A percentile compares a stretch with the other conserved stretches of the same genome.
Evolutionary conservation across 2,888 invertebrate genomes (phyloP).

Genomic region (Nezara viridula): DNA sequence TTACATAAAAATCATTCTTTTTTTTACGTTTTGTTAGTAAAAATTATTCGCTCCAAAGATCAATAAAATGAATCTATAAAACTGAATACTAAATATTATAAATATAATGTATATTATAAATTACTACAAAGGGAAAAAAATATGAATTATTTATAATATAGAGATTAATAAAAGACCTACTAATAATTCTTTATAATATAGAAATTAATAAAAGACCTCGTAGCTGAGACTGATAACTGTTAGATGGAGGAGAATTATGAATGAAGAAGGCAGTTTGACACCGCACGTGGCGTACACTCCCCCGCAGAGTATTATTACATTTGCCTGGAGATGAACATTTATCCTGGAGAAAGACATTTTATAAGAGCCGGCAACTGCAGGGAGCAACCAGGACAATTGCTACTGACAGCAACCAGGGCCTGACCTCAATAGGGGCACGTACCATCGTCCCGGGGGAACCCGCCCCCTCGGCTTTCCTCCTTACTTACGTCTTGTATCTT

Average conservation of each 20-base stretch:
- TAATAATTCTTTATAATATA: too few relatives aligned
- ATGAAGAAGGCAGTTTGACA: neutral
- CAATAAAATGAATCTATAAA: too few relatives aligned
- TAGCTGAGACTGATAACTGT: neutral
- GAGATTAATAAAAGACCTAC: too few relatives aligned
- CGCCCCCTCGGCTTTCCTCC: neutral
- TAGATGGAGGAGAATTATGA: neutral
- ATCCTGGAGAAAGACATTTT: neutral
- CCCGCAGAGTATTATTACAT: slow-evolving; percentile 10
- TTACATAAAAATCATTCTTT: too few relatives aligned
- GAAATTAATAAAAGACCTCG: too few relatives aligned
- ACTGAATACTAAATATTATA: too few relatives aligned
- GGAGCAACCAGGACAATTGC: neutral
- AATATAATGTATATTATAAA: too few relatives aligned
- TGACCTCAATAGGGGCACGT: slow-evolving; percentile 31
- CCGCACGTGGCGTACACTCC: neutral
- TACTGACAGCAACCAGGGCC: neutral
- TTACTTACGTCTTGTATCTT: neutral
- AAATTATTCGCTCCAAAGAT: too few relatives aligned
- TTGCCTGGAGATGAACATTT: slow-evolving; percentile 44
- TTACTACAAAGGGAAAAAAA: too few relatives aligned
- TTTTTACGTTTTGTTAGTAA: too few relatives aligned
- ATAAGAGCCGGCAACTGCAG: neutral
- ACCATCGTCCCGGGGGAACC: neutral
- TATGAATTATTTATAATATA: too few relatives aligned